Evolutionary conservation across 2,888 invertebrate species (phyloP), one percentile per base, ranked within the genome.

Genomic region (Hoplodrina ambigua): DNA sequence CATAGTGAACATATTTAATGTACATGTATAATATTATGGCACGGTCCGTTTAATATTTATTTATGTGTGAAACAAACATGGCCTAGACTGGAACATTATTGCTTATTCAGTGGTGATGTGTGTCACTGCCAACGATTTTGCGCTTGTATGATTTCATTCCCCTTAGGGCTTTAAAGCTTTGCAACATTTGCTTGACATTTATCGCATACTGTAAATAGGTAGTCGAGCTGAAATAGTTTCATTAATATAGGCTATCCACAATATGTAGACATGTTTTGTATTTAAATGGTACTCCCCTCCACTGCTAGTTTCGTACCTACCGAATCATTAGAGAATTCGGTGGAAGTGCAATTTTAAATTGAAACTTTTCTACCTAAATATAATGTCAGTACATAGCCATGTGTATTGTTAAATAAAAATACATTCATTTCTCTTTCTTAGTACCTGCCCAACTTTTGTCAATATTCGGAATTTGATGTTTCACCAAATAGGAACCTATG

Each of bases 101-200:
- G 89, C 89, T 91, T 88, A 89, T 89, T 90, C 89, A 91, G 86
- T 84, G 86, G 86, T 86, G 86, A 94, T 91, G 89, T 92, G 87
- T 93, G 93, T 93, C 94, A 94, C 92, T 93, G 94, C 89, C 91
- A 92, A 89, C 90, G 88, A 93, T 93, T 91, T 92, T 87, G 82
- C 89, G 89, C 91, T 89, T 84, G 83, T 88, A 86, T 90, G 90
- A 89, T 87, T 91, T 87, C 86, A 91, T 88, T 89, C 87, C 89
- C 90, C 89, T 88, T 85, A 86, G 88, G 88, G 87, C 84, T 87
- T 85, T 77, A 82, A 56, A 87, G 86, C 86, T 87, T 80, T 83
- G 80, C 84, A 85, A 84, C 76, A 87, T 86, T 85, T 75, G 84
- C 84, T 63, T 75, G 84, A 81, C 79, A 76, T 85, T 78, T 80